Percentiles rank a stretch among this genome's conserved stretches.
phyloP scores from a whole-genome alignment of 2,888 invertebrate species.

The Idaea aversata region DNA sequence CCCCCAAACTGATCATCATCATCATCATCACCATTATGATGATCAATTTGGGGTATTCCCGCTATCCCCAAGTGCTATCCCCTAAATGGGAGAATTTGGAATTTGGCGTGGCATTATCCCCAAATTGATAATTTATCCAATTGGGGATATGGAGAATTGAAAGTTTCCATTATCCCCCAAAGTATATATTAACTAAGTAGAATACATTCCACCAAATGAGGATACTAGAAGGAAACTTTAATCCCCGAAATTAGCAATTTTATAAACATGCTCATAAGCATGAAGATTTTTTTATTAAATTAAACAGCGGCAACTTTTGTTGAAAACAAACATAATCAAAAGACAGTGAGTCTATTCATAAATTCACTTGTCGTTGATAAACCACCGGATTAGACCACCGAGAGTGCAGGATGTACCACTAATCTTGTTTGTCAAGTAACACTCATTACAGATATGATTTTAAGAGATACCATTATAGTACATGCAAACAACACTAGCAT shows the following conservation, averaged over 20 bases:
- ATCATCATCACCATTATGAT: no score
- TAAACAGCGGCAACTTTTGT: slow-evolving; percentile 52
- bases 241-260: neutral
- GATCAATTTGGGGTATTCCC: no score
- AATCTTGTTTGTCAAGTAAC: slow-evolving; percentile 60
- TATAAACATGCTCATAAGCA: neutral
- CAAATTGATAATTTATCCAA: no score
- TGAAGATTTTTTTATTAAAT: slow-evolving; percentile 8
- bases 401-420: slow-evolving; percentile 72
- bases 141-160: no score
- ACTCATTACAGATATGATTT: slow-evolving; percentile 49
- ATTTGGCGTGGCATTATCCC: no score
- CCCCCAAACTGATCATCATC: no score
- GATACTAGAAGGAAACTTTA: no score
- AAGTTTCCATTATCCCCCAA: no score
- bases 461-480: slow-evolving; percentile 6
- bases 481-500: neutral
- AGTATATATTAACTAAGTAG: no score
- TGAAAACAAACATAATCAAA: slow-evolving; percentile 44
- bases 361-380: slow-evolving; percentile 62
- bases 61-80: no score
- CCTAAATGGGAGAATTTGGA: no score
- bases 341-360: slow-evolving; percentile 61
- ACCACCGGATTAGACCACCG: slow-evolving; percentile 68
- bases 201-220: no score